Conservation (phyloP, 92 coral and sea anemone genomes). For the Nematostella vectensis region DNA sequence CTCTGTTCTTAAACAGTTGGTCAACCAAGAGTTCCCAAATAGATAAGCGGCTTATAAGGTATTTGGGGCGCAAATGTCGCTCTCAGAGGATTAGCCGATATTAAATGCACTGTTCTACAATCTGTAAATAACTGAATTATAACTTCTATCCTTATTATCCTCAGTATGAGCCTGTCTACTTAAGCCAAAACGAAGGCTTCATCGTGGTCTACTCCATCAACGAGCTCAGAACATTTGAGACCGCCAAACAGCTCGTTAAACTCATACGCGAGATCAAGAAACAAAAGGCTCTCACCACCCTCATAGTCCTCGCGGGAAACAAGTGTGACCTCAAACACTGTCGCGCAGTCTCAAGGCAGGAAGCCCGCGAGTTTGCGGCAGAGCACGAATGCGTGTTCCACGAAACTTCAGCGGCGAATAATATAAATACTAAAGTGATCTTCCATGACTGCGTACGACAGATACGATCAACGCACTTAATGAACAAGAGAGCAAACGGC, state of each 20-base stretch:
- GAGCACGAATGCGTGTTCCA: slow-evolving; percentile 72
- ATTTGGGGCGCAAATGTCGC: no score
- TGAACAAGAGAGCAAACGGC: slow-evolving; percentile 55
- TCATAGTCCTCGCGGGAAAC: slow-evolving; percentile 73
- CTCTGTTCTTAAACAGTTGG: no score
- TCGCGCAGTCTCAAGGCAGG: slow-evolving; percentile 53
- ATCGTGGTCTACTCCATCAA: slow-evolving; percentile 76
- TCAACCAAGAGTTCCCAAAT: no score
- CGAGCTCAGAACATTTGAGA: slow-evolving; percentile 66
- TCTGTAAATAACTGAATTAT: no score
- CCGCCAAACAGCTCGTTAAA: slow-evolving; percentile 76
- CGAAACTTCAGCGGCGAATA: slow-evolving; percentile 71
- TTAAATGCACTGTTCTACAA: no score
- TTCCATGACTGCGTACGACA: slow-evolving; percentile 78
- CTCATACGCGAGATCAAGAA: slow-evolving; percentile 77
- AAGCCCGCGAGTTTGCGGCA: slow-evolving; percentile 62
- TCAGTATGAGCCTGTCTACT: slow-evolving; percentile 76
- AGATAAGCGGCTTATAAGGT: no score
- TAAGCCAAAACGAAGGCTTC: slow-evolving; percentile 79
- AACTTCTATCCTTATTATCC: no score
- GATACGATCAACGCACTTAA: slow-evolving; percentile 43
- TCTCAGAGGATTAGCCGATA: no score
- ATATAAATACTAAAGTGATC: slow-evolving; percentile 56
- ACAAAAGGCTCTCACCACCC: slow-evolving; percentile 51
- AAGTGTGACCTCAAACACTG: slow-evolving; percentile 71